These are phyloP conservation scores for Microplitis mediator DNA, from an alignment of 1,140 invertebrate species.

Conservation along the genomic window DNA sequence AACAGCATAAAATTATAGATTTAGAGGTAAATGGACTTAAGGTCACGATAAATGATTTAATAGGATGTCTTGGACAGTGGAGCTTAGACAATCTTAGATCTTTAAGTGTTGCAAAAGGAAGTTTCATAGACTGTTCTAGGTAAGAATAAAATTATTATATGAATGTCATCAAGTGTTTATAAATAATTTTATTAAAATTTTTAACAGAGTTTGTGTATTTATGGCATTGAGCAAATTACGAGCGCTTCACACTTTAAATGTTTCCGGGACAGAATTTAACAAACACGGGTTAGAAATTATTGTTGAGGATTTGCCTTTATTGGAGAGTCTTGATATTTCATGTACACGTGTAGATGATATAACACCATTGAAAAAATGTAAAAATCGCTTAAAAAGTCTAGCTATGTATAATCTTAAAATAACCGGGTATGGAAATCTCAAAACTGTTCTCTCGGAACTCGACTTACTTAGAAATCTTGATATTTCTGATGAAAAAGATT, in stretches of 20 bases:
- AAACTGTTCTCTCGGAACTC: conserved; percentile 67
- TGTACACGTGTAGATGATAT: conserved; percentile 73
- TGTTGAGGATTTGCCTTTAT: conserved; percentile 70
- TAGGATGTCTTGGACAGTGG: conserved; percentile 76
- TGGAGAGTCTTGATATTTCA: conserved; percentile 76
- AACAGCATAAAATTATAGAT: conserved; percentile 70
- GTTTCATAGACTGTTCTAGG: conserved; percentile 67
- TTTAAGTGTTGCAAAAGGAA: conserved; percentile 72
- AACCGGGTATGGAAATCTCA: conserved; percentile 58
- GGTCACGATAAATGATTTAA: conserved; percentile 71
- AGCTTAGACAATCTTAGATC: conserved; percentile 71
- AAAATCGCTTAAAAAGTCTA: conserved; percentile 68
- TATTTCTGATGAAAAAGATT: conserved; percentile 69
- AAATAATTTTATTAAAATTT: conserved; percentile 22
- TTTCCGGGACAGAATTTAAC: conserved; percentile 76
- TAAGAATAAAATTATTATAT: conserved; percentile 33
- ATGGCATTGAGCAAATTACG: conserved; percentile 65
- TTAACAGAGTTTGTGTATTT: conserved; percentile 61
- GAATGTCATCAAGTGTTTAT: too few species aligned
- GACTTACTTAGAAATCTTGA: conserved; percentile 69
- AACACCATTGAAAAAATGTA: conserved; percentile 68
- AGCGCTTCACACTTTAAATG: conserved; percentile 72
- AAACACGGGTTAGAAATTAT: conserved; percentile 72
- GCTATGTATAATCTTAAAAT: conserved; percentile 72
- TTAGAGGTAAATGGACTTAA: conserved; percentile 70